These are phyloP conservation scores for Scalopus aquaticus DNA, from an alignment of 2,113 vertebrate genomes.

Conservation along the genomic window DNA sequence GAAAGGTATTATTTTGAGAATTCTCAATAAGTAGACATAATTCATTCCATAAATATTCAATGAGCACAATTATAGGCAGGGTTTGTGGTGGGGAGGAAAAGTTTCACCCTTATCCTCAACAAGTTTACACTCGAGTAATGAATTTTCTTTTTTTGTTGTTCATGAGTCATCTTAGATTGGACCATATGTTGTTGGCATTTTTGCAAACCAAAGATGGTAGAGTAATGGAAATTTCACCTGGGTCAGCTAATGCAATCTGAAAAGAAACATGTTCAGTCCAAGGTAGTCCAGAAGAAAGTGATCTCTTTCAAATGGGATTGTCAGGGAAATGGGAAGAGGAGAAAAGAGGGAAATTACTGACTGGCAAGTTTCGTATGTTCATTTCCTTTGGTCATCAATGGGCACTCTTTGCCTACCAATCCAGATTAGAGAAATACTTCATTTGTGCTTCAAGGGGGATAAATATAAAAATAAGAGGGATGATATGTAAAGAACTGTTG, in stretches of 20 bases:
- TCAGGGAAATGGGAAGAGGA: background rate
- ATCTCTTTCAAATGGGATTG: background rate
- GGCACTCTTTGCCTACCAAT: background rate
- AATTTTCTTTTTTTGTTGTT: conserved; percentile 9
- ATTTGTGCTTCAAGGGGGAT: background rate
- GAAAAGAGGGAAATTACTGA: background rate
- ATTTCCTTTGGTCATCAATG: background rate
- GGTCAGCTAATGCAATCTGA: background rate
- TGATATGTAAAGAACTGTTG: background rate
- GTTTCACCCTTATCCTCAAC: background rate
- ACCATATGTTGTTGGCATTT: background rate
- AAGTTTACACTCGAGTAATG: background rate
- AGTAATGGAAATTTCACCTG: background rate
- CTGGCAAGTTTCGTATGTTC: background rate
- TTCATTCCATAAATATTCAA: background rate
- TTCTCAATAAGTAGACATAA: background rate
- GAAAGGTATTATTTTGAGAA: background rate
- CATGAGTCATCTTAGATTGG: background rate
- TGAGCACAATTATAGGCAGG: background rate
- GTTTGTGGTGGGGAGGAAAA: background rate
- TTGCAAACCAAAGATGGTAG: background rate
- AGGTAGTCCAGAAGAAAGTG: background rate
- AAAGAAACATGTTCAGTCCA: background rate
- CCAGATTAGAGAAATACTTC: background rate
- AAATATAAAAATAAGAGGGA: background rate